Percentiles rank a stretch among this genome's conserved stretches.
Evolutionary conservation across 64 coral and sea anemone species (phyloP).

Genomic region (Stichodactyla helianthus): DNA sequence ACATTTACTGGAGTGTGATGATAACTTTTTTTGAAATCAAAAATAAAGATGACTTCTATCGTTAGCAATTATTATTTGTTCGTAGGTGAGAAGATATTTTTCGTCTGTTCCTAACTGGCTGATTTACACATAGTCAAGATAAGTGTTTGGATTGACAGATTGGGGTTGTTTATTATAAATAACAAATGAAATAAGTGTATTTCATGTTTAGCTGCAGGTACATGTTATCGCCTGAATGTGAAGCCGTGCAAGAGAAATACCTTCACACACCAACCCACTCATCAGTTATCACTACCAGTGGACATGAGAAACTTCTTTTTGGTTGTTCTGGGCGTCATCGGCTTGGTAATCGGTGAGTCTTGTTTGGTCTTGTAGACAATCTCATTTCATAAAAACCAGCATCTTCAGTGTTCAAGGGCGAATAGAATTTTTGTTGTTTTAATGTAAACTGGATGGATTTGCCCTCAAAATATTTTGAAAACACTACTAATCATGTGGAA

Average conservation of each 20-base stretch:
- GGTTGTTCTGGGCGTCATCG: constrained; percentile 4
- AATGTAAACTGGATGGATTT: neutral
- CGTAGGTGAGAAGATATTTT: no score
- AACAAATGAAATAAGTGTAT: constrained; percentile 2
- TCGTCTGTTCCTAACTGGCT: no score
- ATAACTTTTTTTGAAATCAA: neutral
- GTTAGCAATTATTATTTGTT: no score
- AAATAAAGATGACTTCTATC: neutral
- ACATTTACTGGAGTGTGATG: neutral
- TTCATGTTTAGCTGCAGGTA: neutral
- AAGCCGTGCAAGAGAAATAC: neutral
- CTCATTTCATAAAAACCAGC: neutral
- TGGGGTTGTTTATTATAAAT: neutral
- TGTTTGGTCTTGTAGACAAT: neutral
- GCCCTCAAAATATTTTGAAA: neutral
- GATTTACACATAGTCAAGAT: neutral
- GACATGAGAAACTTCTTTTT: neutral
- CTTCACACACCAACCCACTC: neutral
- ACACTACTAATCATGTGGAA: neutral
- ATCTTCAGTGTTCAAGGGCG: neutral
- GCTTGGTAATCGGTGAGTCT: constrained; percentile 6
- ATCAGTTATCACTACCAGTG: neutral
- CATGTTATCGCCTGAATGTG: neutral
- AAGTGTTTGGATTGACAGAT: neutral
- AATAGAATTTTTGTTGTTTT: neutral